Evolutionary conservation across 2,888 invertebrate species (phyloP), one percentile per base, ranked within the genome.

Genomic region (Lordiphosa fenestrarum): DNA sequence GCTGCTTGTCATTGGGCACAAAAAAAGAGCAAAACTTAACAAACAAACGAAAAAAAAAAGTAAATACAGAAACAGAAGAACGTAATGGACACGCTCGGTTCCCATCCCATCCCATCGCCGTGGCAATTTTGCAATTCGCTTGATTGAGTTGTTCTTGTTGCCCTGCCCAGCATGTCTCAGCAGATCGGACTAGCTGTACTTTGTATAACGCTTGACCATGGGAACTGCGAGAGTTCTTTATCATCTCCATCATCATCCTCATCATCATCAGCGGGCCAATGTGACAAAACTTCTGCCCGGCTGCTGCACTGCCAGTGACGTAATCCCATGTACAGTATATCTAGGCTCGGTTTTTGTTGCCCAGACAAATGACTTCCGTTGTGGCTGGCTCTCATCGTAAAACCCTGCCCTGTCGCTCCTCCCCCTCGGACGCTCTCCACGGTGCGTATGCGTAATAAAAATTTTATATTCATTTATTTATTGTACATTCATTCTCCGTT

Each of bases 311-410:
- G 49, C 49, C 67, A 59, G 46, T 65, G 65, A 67, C 65, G 60
- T 67, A 65, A 65, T 67, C 67, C 50, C 53, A 62, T 50, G 66
- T 63, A 63, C 66, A 49, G 66, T 63, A 65, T 40, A 9, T 21
- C 25, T 46, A 38, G 44, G 39, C 40, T 37, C 50, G 36, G 46
- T 54, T 59, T 59, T 59, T 67, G 36, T 52, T 65, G 60, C 38
- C 49, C 78, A 70, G 74, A 84, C 77, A 77, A 77, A 77, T 77
- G 82, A 84, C 84, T 84, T 77, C 77, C 77, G 84, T 66, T 84
- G 74, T 52, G 66, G 78, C 61, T 56, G 40, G 61, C 64, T 71
- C 59, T 60, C 68, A 65, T 53, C 73, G 73, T 72, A 61, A 78
- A 75, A 77, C 53, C 50, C 10, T 44, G 25, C 23, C 46, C 36